Base-by-base conservation (phyloP, 2,113 vertebrate species). In the Alethe castanea region DNA sequence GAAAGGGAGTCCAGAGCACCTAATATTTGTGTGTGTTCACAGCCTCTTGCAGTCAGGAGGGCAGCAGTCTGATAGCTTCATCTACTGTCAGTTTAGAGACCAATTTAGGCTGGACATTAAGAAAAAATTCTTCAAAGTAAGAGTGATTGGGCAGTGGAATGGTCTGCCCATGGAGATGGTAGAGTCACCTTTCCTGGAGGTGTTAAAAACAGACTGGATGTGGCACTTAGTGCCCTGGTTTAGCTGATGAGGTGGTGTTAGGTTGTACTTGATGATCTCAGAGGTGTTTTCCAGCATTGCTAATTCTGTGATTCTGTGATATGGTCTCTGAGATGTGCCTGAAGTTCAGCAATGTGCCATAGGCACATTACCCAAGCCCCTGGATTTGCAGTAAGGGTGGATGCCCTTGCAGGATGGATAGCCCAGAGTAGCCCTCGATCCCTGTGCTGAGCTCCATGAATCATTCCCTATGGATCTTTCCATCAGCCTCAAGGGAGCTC, bases 311-410 rank as follows among this genome's bases (percentile, higher is more conserved):
- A 33, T 72, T 72, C 57, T 33, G n/a, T 54, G n/a, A 11, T 33
- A 2, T 7, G 8, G 40, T 16, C 12, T 22, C 62, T 77, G 48
- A 70, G 48, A 13, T 11, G 22, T 56, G 12, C 31, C 71, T 33
- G 4, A 33, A 48, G 22, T 11, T 26, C 62, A 48, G 31, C 35
- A 36, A 2, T 13, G 26, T 70, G 36, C 42, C 44, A n/a, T 2
- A 12, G 59, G 15, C 14, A 19, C 2, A 5, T 12, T 20, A 36
- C 11, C 19, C 57, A 56, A 44, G 8, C 1, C 6, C 4, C 12
- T 29, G 36, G 44, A 25, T 59, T 25, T 52, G 18, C 9, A 77
- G 2, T 7, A 35, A 12, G 18, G 11, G 19, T 17, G 59, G 29
- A 26, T 8, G 50, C 4, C 24, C 19, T 35, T 22, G 48, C 54